Evolutionary conservation across 1,140 invertebrate species (phyloP), one percentile per base, ranked within the genome.

Genomic region (Heliconius hewitsoni): DNA sequence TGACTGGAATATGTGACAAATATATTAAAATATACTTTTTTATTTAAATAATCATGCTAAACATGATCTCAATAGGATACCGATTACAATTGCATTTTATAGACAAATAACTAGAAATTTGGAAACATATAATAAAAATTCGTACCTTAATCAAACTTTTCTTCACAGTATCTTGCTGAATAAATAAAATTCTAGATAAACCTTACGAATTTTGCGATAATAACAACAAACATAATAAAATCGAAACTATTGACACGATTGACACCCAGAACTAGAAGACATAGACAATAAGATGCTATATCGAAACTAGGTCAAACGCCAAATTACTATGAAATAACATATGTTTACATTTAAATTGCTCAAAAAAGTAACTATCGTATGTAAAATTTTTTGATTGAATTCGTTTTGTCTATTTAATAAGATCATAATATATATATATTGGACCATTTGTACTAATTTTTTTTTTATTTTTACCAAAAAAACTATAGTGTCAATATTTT

Each of bases 241-340:
- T 86, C 80, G 79, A 85, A 87, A 86, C 82, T 88, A 88, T 91
- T 90, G 87, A 89, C 85, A 86, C 86, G 78, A 87, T 84, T 84
- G 77, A 82, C 77, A 81, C 80, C 78, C 50, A 74, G 46, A 81
- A 78, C 78, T 39, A 74, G 46, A 82, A 78, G 83, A 78, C 83
- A 89, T 76, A 82, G 77, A 84, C 79, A 73, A 75, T 46, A 76
- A 71, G 76, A 81, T 81, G 76, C 71, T 30, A 19, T 55, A 77
- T 39, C 27, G 19, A 57, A 81, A 74, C 57, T 81, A 81, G 80
- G 80, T 81, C 79, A 81, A 81, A 81, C 75, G 70, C 52, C 46
- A 76, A 76, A 37, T 8, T 66, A 30, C 60, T 66, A 16, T 66
- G 55, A 30, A 66, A 66, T 23, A 27, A 66, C 60, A 55, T 60